Conservation (phyloP, 2,797 vertebrate species). For the Lycodopsis pacificus region DNA sequence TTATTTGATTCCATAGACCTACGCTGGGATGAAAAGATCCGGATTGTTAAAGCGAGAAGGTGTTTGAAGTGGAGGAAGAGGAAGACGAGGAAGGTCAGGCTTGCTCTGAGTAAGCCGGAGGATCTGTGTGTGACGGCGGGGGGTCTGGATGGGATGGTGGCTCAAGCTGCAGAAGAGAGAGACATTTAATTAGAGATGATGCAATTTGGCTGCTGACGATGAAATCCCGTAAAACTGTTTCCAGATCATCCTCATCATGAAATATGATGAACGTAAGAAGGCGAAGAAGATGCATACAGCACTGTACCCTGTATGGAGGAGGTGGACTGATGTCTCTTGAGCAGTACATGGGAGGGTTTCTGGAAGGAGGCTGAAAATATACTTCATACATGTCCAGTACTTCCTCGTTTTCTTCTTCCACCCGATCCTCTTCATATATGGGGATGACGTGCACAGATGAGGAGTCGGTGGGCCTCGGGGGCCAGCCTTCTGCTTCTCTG, state of each 20-base stretch:
- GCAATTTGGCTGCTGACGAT: neutral
- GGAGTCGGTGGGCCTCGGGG: neutral
- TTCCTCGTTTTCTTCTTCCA: slow-evolving; percentile 5
- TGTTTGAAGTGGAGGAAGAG: slow-evolving; percentile 3
- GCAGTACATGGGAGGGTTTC: slow-evolving; percentile 21
- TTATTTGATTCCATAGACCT: neutral
- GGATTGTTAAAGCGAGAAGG: neutral
- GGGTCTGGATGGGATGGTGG: slow-evolving; percentile 26
- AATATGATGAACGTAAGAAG: neutral
- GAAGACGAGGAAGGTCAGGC: neutral
- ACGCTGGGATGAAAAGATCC: neutral
- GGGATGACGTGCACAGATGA: slow-evolving; percentile 54
- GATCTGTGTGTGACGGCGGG: slow-evolving; percentile 24
- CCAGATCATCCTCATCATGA: neutral
- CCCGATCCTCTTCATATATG: slow-evolving; percentile 26
- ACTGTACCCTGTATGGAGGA: slow-evolving; percentile 55
- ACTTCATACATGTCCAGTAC: neutral
- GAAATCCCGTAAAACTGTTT: neutral
- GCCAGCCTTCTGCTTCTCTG: neutral
- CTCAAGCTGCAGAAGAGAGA: slow-evolving; percentile 31
- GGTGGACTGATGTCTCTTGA: slow-evolving; percentile 24
- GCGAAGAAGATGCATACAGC: neutral
- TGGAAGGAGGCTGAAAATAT: slow-evolving; percentile 7
- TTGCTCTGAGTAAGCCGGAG: slow-evolving; percentile 24
- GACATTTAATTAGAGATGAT: neutral